Percentiles rank a stretch among this genome's conserved stretches.
Evolutionary conservation across 2,888 invertebrate species (phyloP).

Genomic region (Rhyacophila evoluta): DNA sequence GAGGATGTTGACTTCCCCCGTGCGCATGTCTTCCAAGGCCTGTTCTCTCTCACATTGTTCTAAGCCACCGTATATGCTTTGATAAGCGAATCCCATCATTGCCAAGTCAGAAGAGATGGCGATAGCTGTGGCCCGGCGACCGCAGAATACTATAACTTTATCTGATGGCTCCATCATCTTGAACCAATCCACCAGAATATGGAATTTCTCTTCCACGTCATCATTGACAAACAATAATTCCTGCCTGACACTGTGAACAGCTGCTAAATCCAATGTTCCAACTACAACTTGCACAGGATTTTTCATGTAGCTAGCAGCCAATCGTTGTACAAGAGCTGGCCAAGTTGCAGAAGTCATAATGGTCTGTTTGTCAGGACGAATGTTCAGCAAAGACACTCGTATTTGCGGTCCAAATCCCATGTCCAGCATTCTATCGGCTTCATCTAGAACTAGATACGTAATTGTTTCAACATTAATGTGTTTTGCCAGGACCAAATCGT

Average conservation of each 20-base stretch:
- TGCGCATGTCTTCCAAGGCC: slow-evolving; percentile 86
- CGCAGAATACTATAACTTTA: slow-evolving; percentile 92
- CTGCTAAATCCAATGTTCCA: slow-evolving; percentile 88
- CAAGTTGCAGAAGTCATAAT: slow-evolving; percentile 98
- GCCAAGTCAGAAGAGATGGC: slow-evolving; percentile 85
- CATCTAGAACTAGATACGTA: slow-evolving; percentile 92
- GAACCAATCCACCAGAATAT: slow-evolving; percentile 77
- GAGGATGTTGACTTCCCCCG: slow-evolving; percentile 83
- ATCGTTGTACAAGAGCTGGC: slow-evolving; percentile 87
- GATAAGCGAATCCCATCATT: slow-evolving; percentile 76
- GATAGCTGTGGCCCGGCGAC: slow-evolving; percentile 86
- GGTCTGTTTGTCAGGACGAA: slow-evolving; percentile 92
- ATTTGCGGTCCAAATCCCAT: slow-evolving; percentile 93
- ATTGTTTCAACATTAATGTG: slow-evolving; percentile 82
- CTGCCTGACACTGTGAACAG: slow-evolving; percentile 90
- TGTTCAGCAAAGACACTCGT: slow-evolving; percentile 81
- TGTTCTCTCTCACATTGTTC: slow-evolving; percentile 84
- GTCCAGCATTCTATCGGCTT: slow-evolving; percentile 90
- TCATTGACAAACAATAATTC: slow-evolving; percentile 80
- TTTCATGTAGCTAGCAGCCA: slow-evolving; percentile 89
- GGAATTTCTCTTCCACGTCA: slow-evolving; percentile 71
- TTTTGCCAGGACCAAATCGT: slow-evolving; percentile 84
- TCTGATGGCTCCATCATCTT: slow-evolving; percentile 78
- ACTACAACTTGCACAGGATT: slow-evolving; percentile 93
- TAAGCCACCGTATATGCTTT: slow-evolving; percentile 90